Evolutionary conservation across 2,888 invertebrate species (phyloP).

Genomic region (Ormia ochracea): DNA sequence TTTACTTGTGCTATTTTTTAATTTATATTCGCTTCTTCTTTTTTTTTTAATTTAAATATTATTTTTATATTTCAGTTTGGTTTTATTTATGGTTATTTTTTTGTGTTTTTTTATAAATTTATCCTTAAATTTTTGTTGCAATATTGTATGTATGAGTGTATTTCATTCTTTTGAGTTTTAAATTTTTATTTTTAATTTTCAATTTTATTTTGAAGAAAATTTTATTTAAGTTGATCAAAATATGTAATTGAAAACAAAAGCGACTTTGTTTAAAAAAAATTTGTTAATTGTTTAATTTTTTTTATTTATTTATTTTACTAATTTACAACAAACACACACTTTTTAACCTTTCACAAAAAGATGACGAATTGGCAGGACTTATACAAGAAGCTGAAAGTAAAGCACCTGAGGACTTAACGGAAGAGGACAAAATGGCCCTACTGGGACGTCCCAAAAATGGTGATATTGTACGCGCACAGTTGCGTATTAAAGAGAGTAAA

Average conservation of each 20-base stretch:
- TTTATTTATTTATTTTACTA: constrained; percentile 35
- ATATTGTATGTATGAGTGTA: neutral
- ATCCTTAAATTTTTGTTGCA: neutral
- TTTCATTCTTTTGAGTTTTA: constrained; percentile 5
- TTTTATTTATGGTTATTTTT: neutral
- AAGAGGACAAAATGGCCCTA: constrained; percentile 90
- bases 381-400: constrained; percentile 82
- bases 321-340: constrained; percentile 22
- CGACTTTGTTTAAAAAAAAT: constrained; percentile 7
- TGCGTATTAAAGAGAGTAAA: constrained; percentile 97
- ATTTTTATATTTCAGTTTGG: neutral
- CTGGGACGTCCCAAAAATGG: constrained; percentile 95
- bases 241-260: neutral
- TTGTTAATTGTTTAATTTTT: constrained; percentile 24
- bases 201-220: constrained; percentile 1
- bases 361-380: constrained; percentile 81
- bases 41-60: neutral
- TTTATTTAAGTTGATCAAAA: neutral
- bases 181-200: constrained; percentile 6
- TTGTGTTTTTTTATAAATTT: neutral
- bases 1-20: constrained; percentile 9
- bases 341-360: constrained; percentile 64
- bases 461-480: constrained; percentile 88
- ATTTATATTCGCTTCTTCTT: constrained; percentile 36
- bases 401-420: constrained; percentile 82